A percentile compares a stretch with the other conserved stretches of the same genome.
Evolutionary conservation across 2,797 vertebrate species (phyloP).

Genomic region (Spizella passerina): DNA sequence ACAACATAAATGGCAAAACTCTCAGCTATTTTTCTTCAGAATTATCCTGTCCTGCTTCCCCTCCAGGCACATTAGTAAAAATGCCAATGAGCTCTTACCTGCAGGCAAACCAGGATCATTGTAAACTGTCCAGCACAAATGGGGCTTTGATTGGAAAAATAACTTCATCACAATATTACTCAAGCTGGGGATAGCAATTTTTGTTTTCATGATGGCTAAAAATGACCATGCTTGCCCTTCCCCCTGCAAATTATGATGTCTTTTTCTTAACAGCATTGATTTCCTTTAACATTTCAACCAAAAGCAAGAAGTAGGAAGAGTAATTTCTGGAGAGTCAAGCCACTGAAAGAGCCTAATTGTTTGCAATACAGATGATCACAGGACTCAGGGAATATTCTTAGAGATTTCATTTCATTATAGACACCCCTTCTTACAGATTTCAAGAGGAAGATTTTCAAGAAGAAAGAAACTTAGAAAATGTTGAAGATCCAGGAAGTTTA

Average conservation of each 20-base stretch:
- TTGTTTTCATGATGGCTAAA: constrained; percentile 31
- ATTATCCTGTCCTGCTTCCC: background rate
- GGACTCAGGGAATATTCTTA: background rate
- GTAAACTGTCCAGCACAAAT: background rate
- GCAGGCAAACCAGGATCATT: background rate
- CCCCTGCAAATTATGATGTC: constrained; percentile 38
- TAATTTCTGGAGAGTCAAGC: constrained; percentile 33
- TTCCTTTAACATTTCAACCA: constrained; percentile 53
- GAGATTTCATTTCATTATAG: background rate
- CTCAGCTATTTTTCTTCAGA: background rate
- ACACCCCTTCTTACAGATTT: background rate
- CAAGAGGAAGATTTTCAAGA: background rate
- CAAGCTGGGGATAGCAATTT: constrained; percentile 21
- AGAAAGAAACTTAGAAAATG: background rate
- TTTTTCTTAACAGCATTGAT: constrained; percentile 56
- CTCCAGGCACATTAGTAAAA: background rate
- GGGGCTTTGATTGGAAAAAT: constrained; percentile 28
- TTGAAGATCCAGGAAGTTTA: background rate
- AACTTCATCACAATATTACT: constrained; percentile 46
- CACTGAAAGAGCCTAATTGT: constrained; percentile 39
- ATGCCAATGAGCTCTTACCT: constrained; percentile 16
- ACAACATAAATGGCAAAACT: background rate
- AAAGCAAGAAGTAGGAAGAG: background rate
- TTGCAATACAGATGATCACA: constrained; percentile 38
- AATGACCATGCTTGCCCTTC: constrained; percentile 28